These are phyloP conservation scores for Aspidiotus rigidus DNA, from an alignment of 2,888 invertebrate species.

Conservation along the genomic window DNA sequence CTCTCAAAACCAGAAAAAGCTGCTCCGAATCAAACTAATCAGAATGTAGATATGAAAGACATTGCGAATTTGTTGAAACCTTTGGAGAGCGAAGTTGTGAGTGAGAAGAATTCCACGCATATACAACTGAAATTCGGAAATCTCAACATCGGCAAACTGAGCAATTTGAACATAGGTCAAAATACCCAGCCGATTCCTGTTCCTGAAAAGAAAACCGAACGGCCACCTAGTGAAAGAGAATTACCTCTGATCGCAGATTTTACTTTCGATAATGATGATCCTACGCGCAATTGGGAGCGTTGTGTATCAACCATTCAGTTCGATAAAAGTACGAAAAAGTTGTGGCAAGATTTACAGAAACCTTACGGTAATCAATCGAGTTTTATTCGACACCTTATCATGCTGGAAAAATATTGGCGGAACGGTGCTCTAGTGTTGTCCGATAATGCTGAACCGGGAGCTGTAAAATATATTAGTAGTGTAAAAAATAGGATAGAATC, in stretches of 20 bases:
- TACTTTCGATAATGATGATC: constrained; percentile 63
- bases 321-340: constrained; percentile 65
- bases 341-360: constrained; percentile 73
- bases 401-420: constrained; percentile 73
- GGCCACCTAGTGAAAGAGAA: constrained; percentile 59
- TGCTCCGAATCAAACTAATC: constrained; percentile 10
- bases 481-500: constrained; percentile 68
- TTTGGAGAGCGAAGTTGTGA: constrained; percentile 42
- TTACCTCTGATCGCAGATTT: constrained; percentile 65
- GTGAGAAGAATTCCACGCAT: constrained; percentile 39
- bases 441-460: constrained; percentile 62
- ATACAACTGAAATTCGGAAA: constrained; percentile 40
- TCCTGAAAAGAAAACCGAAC: constrained; percentile 49
- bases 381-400: constrained; percentile 67
- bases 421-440: constrained; percentile 67
- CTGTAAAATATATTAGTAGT: constrained; percentile 67
- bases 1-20: not conserved
- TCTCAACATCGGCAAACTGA: constrained; percentile 39
- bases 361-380: constrained; percentile 83
- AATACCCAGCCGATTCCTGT: constrained; percentile 24
- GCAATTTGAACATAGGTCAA: constrained; percentile 39
- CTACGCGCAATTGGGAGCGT: constrained; percentile 62
- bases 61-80: constrained; percentile 24
- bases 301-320: constrained; percentile 70
- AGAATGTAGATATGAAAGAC: constrained; percentile 31